Evolutionary conservation across 2,797 vertebrate species (phyloP).

Genomic region (Nyctibius grandis): DNA sequence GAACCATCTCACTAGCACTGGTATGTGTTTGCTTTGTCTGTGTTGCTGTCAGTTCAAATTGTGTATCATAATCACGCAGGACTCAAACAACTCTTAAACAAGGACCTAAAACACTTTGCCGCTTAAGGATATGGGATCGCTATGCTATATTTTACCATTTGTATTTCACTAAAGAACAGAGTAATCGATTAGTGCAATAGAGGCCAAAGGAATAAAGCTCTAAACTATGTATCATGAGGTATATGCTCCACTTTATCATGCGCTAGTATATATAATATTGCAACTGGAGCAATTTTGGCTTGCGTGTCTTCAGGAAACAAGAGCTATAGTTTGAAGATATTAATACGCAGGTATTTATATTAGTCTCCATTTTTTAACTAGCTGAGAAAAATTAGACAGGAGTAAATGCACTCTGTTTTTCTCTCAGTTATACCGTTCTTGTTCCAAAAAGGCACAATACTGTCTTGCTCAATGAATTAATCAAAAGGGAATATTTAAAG

Average conservation of each 20-base stretch:
- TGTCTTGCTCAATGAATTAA: background rate
- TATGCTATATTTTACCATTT: background rate
- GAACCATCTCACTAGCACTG: background rate
- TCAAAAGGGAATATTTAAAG: conserved; percentile 13
- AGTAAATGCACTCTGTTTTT: background rate
- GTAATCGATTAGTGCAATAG: background rate
- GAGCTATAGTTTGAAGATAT: background rate
- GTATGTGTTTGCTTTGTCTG: background rate
- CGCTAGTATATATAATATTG: background rate
- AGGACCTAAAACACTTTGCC: background rate
- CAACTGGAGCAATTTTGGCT: background rate
- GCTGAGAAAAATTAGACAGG: background rate
- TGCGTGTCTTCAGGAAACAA: background rate
- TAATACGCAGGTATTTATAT: background rate
- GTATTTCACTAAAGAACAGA: background rate
- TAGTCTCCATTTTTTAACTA: background rate
- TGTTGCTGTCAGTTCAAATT: background rate
- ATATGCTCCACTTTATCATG: background rate
- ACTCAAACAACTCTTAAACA: background rate
- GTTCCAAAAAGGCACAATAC: background rate
- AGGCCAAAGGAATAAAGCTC: background rate
- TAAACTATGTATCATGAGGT: background rate
- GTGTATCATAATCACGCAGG: rapidly evolving
- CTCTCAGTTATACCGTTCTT: background rate
- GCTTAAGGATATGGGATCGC: background rate